phyloP scores from a whole-genome alignment of 1,140 invertebrate species.

The Heliconius hermathena region DNA sequence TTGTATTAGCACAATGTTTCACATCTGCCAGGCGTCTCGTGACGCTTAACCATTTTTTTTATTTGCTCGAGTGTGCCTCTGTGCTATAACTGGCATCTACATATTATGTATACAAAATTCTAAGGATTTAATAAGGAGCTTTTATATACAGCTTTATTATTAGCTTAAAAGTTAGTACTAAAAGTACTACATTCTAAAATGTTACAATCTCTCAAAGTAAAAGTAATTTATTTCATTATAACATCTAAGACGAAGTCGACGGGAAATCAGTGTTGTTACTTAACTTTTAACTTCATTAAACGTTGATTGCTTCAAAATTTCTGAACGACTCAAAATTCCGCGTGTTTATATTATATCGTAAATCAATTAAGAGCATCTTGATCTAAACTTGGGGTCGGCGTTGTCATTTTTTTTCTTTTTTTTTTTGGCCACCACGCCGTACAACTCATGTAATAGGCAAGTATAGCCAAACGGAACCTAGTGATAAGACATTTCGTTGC shows the following conservation, averaged over 20 bases:
- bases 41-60: no score
- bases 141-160: not conserved
- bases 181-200: not conserved
- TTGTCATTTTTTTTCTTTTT: not conserved
- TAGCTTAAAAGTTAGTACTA: not conserved
- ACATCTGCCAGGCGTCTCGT: no score
- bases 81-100: no score
- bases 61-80: no score
- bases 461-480: no score
- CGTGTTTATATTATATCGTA: slow-evolving; percentile 20
- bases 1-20: no score
- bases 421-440: not conserved
- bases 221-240: slow-evolving; percentile 11
- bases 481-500: no score
- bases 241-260: not conserved
- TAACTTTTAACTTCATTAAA: slow-evolving; percentile 31
- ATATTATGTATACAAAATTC: no score
- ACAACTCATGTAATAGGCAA: not conserved
- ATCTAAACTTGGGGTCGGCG: not conserved
- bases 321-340: slow-evolving; percentile 13
- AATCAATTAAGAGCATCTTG: slow-evolving; percentile 19
- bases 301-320: slow-evolving; percentile 30
- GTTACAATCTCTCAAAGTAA: not conserved
- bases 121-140: no score
- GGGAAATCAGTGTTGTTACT: slow-evolving; percentile 22